Conservation (phyloP, 2,113 vertebrate genomes). For the Drymodes brunneopygia region DNA sequence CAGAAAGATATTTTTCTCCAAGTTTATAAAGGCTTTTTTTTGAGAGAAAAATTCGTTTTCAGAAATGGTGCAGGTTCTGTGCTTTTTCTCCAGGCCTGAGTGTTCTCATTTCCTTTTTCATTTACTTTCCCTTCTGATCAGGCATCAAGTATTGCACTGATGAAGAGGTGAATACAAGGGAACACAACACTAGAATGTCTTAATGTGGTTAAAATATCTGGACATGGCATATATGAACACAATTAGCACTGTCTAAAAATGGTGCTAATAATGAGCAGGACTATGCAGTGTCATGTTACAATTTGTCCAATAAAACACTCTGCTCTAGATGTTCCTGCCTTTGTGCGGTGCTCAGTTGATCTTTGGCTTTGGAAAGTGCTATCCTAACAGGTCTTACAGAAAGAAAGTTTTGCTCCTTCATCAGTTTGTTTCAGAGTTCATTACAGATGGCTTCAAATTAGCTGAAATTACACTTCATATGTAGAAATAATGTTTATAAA, state of each 20-base stretch:
- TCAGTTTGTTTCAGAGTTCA: neutral
- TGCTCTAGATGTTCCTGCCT: neutral
- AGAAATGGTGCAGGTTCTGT: neutral
- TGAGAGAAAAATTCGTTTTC: neutral
- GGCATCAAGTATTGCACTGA: neutral
- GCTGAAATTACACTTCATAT: neutral
- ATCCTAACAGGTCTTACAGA: neutral
- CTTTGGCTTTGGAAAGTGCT: neutral
- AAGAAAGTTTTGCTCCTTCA: neutral
- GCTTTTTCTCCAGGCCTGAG: neutral
- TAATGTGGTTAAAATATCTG: neutral
- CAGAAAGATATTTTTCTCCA: neutral
- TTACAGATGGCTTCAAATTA: neutral
- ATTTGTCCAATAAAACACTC: neutral
- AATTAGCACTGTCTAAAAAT: constrained; percentile 4
- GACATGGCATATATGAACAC: neutral
- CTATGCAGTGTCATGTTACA: neutral
- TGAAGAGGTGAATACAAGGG: neutral
- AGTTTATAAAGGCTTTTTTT: neutral
- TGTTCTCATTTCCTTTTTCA: neutral
- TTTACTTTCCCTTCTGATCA: neutral
- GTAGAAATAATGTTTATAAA: neutral
- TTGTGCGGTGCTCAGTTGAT: neutral
- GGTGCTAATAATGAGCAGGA: neutral
- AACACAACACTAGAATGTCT: neutral